Evolutionary conservation across 2,113 vertebrate genomes (phyloP).

Genomic region (Anolis sagrei): DNA sequence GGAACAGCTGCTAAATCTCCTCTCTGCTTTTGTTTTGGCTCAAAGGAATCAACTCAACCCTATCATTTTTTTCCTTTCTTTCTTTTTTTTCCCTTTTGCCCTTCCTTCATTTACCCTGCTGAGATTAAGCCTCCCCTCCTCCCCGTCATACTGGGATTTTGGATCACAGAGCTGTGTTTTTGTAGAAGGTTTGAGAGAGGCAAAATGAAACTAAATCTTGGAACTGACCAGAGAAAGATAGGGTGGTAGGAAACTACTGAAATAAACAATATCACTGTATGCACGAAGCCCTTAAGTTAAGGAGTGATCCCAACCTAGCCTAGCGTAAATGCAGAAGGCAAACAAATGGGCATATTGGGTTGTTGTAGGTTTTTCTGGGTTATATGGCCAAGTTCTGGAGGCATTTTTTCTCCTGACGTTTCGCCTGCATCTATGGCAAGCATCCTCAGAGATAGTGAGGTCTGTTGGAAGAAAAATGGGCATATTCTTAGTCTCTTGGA

Average conservation of each 20-base stretch:
- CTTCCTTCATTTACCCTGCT: slow-evolving; percentile 20
- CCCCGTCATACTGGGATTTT: neutral
- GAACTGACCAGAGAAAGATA: neutral
- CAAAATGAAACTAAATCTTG: neutral
- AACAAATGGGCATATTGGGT: neutral
- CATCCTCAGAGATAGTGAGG: too few relatives aligned
- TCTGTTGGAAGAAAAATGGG: too few relatives aligned
- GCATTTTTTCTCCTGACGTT: too few relatives aligned
- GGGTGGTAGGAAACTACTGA: too few relatives aligned
- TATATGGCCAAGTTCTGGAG: too few relatives aligned
- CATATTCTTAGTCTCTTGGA: neutral
- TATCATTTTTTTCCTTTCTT: slow-evolving; percentile 17
- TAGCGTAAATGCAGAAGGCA: too few relatives aligned
- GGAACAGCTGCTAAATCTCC: slow-evolving; percentile 59
- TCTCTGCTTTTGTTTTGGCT: slow-evolving; percentile 61
- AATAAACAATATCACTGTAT: neutral
- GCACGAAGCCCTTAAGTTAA: too few relatives aligned
- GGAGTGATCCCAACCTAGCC: too few relatives aligned
- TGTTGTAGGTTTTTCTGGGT: too few relatives aligned
- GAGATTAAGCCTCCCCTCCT: slow-evolving; percentile 24
- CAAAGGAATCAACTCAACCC: slow-evolving; percentile 42
- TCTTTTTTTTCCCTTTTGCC: slow-evolving; percentile 10
- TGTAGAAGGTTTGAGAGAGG: neutral
- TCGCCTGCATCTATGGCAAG: too few relatives aligned
- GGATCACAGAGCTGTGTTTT: neutral